Evolutionary conservation across 2,797 vertebrate species (phyloP).

Genomic region (Phyllotis vaccarum): DNA sequence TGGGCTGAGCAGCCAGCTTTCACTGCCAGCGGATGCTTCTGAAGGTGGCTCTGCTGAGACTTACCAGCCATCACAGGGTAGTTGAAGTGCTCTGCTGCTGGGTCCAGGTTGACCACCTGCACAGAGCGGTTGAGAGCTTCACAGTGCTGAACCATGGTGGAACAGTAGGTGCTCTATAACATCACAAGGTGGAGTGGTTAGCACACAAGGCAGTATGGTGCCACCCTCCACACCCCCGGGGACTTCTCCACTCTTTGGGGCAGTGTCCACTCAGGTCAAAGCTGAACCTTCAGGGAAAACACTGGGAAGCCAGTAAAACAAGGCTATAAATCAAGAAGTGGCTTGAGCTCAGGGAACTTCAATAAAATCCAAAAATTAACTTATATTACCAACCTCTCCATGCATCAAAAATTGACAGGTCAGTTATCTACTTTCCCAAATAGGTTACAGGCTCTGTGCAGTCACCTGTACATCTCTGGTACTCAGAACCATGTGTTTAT

Average conservation of each 20-base stretch:
- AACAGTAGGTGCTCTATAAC: slow-evolving; percentile 97
- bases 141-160: slow-evolving; percentile 95
- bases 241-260: neutral
- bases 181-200: neutral
- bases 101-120: slow-evolving; percentile 97
- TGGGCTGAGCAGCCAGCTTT: neutral
- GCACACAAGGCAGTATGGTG: neutral
- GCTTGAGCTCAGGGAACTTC: neutral
- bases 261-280: neutral
- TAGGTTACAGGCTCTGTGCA: neutral
- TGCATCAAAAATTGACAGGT: neutral
- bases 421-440: neutral
- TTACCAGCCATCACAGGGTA: slow-evolving; percentile 97
- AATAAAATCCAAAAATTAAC: neutral
- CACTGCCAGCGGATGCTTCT: neutral
- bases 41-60: neutral
- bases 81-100: slow-evolving; percentile 95
- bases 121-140: slow-evolving; percentile 93
- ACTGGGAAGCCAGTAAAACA: neutral
- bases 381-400: neutral
- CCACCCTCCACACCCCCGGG: too few relatives aligned
- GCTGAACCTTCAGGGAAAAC: neutral
- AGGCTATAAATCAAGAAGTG: neutral
- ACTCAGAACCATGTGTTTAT: neutral
- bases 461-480: neutral